Evolutionary conservation across 2,113 vertebrate genomes (phyloP).

Genomic region (Notechis scutatus): DNA sequence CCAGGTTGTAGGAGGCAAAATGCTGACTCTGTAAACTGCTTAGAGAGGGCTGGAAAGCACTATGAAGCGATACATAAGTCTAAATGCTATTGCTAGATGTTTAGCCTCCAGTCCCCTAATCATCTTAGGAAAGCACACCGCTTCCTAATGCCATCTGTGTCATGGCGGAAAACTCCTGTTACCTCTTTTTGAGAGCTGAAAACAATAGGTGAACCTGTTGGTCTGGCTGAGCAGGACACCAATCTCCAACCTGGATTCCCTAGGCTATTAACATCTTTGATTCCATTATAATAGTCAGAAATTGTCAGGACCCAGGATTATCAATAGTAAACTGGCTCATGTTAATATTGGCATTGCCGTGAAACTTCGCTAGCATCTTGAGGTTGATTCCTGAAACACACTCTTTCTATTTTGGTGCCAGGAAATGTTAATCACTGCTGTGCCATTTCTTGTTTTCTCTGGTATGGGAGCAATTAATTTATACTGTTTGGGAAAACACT

Average conservation of each 20-base stretch:
- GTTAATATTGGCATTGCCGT: slow-evolving; percentile 14
- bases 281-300: background rate
- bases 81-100: too few species aligned
- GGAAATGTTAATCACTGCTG: slow-evolving; percentile 59
- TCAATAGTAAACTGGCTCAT: slow-evolving; percentile 26
- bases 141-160: background rate
- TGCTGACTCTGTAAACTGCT: background rate
- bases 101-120: background rate
- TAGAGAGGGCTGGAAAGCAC: background rate
- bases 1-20: background rate
- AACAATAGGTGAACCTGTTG: background rate
- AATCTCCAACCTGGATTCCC: background rate
- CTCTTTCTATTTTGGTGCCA: slow-evolving; percentile 44
- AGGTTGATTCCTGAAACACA: slow-evolving; percentile 40
- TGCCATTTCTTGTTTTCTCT: slow-evolving; percentile 53
- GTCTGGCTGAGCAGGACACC: background rate
- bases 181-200: background rate
- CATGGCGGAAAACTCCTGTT: too few species aligned
- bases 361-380: slow-evolving; percentile 43
- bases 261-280: background rate
- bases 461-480: slow-evolving; percentile 53
- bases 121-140: background rate
- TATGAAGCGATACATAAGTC: too few species aligned
- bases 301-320: background rate
- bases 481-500: slow-evolving; percentile 52